phyloP scores from a whole-genome alignment of 2,797 vertebrate genomes.

The Sebastes matsubarae region DNA sequence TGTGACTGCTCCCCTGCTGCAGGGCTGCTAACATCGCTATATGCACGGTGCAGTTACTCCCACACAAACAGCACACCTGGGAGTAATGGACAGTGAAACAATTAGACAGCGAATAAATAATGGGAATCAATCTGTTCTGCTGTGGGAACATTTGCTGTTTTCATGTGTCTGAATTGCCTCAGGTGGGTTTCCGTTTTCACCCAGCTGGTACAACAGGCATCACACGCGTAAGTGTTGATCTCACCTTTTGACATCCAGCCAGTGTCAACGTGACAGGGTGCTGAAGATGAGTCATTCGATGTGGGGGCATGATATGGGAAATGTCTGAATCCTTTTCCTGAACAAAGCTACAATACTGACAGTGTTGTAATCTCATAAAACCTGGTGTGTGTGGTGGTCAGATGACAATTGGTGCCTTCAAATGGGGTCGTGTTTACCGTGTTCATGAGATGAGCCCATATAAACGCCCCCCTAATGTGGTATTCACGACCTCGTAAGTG shows the following conservation, averaged over 20 bases:
- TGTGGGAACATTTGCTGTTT: conserved; percentile 34
- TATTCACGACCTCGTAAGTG: too few relatives aligned
- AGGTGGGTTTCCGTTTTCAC: conserved; percentile 15
- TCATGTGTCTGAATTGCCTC: conserved; percentile 4
- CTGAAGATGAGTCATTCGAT: background rate
- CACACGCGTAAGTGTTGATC: background rate
- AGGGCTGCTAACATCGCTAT: conserved; percentile 8
- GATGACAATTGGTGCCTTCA: background rate
- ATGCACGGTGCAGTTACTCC: conserved; percentile 34
- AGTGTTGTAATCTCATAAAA: background rate
- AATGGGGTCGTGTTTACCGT: too few relatives aligned
- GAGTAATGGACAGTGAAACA: conserved; percentile 50
- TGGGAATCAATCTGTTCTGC: conserved; percentile 38
- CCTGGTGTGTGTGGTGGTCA: background rate
- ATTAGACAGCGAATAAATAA: conserved; percentile 57
- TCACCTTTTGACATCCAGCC: conserved; percentile 6
- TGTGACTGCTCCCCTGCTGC: conserved; percentile 48
- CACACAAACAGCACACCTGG: conserved; percentile 41
- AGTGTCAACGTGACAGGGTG: background rate
- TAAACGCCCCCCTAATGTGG: too few relatives aligned
- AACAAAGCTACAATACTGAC: background rate
- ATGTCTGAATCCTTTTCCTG: background rate
- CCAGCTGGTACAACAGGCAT: conserved; percentile 22
- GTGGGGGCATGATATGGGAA: background rate
- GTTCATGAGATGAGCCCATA: rapidly evolving